Percentiles rank a stretch among this genome's conserved stretches.
phyloP scores from a whole-genome alignment of 2,797 vertebrate species.

The Bovichtus diacanthus region DNA sequence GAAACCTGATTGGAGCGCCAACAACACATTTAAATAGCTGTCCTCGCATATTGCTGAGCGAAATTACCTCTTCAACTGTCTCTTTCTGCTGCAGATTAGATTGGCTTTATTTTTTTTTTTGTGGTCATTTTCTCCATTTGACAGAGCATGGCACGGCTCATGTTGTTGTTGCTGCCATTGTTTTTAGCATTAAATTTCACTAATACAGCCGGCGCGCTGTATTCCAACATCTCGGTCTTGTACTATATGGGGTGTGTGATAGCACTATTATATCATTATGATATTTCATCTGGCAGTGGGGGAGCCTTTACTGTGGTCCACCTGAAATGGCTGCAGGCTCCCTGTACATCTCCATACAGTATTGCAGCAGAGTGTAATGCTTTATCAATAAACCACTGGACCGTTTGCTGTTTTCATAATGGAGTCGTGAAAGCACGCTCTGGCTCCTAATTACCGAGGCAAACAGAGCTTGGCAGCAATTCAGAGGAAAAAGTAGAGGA shows the following conservation, averaged over 20 bases:
- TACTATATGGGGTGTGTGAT: conserved; percentile 71
- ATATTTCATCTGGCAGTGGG: conserved; percentile 79
- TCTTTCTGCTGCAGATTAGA: conserved; percentile 68
- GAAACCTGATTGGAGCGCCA: conserved; percentile 80
- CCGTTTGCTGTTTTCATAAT: conserved; percentile 88
- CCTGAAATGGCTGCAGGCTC: conserved; percentile 78
- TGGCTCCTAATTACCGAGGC: conserved; percentile 86
- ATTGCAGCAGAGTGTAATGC: conserved; percentile 81
- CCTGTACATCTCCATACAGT: conserved; percentile 81
- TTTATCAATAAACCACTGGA: conserved; percentile 88
- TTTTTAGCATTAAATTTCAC: conserved; percentile 69
- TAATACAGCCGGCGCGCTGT: conserved; percentile 54
- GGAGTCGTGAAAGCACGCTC: conserved; percentile 83
- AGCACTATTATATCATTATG: conserved; percentile 76
- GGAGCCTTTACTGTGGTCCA: conserved; percentile 64
- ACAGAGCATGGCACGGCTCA: conserved; percentile 57
- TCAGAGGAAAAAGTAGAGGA: conserved; percentile 69
- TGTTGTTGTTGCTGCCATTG: conserved; percentile 58
- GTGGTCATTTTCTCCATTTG: conserved; percentile 71
- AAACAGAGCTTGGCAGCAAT: conserved; percentile 83
- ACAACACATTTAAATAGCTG: conserved; percentile 83
- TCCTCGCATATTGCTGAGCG: conserved; percentile 59
- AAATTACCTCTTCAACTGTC: conserved; percentile 78
- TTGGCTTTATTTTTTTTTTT: conserved; percentile 60
- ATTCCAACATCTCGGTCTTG: conserved; percentile 63